A percentile compares a stretch with the other conserved stretches of the same genome.
phyloP scores from a whole-genome alignment of 2,888 invertebrate species.

The Acanthosepion lycidas region DNA sequence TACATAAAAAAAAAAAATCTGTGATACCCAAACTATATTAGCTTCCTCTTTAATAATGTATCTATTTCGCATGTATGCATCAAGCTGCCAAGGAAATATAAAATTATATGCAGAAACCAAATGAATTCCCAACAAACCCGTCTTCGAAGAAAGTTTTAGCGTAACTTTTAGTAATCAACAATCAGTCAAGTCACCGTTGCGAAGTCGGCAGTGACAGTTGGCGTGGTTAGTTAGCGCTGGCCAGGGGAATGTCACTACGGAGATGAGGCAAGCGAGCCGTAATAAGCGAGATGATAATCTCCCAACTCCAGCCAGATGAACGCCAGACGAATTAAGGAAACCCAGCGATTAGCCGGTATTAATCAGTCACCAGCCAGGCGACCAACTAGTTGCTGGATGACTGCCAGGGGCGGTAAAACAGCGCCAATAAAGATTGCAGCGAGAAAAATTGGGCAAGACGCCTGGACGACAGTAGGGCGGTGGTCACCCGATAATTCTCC shows the following conservation, averaged over 20 bases:
- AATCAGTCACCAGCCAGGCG: conserved; percentile 6
- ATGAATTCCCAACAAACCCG: too few relatives aligned
- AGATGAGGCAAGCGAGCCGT: neutral
- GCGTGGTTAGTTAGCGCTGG: neutral
- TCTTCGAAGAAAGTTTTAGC: too few relatives aligned
- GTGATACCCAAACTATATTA: too few relatives aligned
- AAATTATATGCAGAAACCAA: too few relatives aligned
- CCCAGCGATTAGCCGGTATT: neutral
- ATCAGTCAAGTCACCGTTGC: neutral
- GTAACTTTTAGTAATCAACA: neutral
- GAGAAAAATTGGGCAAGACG: neutral
- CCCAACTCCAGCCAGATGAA: conserved; percentile 2
- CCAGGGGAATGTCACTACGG: neutral
- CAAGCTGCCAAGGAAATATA: too few relatives aligned
- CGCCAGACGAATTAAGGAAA: neutral
- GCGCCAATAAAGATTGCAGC: conserved; percentile 4
- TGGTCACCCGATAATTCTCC: neutral
- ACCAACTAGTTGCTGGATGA: neutral
- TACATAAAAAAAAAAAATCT: too few relatives aligned
- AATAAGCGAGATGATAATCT: conserved; percentile 14
- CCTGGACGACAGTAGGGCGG: neutral
- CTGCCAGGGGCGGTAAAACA: neutral
- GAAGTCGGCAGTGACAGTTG: neutral
- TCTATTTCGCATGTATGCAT: too few relatives aligned
- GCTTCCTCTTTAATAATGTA: too few relatives aligned